These are phyloP conservation scores for Pangasianodon gigas DNA, from an alignment of 2,113 vertebrate genomes.

Conservation along the genomic window DNA sequence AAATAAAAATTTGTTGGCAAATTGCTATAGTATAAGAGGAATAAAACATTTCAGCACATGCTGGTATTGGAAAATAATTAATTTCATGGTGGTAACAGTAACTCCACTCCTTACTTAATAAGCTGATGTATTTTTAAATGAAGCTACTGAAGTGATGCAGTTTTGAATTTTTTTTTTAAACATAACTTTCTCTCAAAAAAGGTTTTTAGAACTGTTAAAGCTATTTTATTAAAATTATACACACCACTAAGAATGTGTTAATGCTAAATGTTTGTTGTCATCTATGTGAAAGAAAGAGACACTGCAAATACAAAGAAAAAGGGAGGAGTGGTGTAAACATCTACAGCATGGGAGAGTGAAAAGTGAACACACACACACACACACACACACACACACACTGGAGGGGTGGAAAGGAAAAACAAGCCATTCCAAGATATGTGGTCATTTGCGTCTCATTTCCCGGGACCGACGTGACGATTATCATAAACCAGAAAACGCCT, in stretches of 20 bases:
- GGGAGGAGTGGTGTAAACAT: neutral
- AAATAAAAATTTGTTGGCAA: too few relatives aligned
- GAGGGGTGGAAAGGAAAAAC: neutral
- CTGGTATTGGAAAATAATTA: too few relatives aligned
- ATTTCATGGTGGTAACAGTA: neutral
- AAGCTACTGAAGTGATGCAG: neutral
- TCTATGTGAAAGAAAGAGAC: neutral
- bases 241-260: neutral
- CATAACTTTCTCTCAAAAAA: too few relatives aligned
- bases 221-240: too few relatives aligned
- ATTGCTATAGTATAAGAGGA: neutral
- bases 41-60: too few relatives aligned
- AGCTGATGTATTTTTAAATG: neutral
- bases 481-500: neutral
- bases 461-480: neutral
- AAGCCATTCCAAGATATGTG: neutral
- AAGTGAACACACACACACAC: neutral
- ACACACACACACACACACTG: neutral
- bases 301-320: neutral
- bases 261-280: too few relatives aligned
- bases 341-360: neutral
- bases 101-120: neutral
- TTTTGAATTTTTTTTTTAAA: neutral
- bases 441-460: neutral
- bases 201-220: too few relatives aligned